Evolutionary conservation across 2,113 vertebrate genomes (phyloP).

Genomic region (Zosterops japonicus): DNA sequence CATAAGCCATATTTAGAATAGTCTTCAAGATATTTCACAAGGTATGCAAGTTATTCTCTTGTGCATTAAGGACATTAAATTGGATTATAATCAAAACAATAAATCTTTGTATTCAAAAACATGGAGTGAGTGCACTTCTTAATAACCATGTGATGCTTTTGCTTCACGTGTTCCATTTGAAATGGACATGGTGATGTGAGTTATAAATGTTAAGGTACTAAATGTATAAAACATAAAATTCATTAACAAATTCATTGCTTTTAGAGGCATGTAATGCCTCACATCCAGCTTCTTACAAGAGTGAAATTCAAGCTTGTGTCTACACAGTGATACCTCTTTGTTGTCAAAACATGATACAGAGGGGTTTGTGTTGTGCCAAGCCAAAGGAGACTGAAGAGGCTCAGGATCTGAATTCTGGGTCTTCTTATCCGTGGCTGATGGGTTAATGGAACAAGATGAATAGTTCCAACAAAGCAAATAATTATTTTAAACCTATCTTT

Average conservation of each 20-base stretch:
- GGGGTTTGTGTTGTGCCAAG: neutral
- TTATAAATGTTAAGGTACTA: neutral
- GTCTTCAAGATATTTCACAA: neutral
- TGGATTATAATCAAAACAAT: conserved; percentile 8
- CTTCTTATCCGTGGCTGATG: neutral
- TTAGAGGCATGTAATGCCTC: neutral
- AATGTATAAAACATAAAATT: neutral
- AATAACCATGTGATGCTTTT: neutral
- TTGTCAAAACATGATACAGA: neutral
- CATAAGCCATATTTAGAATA: neutral
- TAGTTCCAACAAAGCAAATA: neutral
- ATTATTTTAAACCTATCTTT: neutral
- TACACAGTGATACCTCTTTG: neutral
- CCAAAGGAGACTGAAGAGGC: neutral
- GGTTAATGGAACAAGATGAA: neutral
- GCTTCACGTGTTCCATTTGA: neutral
- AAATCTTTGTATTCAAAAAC: conserved; percentile 14
- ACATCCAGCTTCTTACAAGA: neutral
- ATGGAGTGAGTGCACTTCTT: neutral
- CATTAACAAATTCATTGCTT: neutral
- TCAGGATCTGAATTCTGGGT: neutral
- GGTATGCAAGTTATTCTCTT: conserved; percentile 26
- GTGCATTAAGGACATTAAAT: conserved; percentile 13
- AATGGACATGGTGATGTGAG: neutral
- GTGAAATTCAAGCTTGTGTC: neutral